Conservation (phyloP, 2,113 vertebrate genomes). For the Grammomys surdaster region DNA sequence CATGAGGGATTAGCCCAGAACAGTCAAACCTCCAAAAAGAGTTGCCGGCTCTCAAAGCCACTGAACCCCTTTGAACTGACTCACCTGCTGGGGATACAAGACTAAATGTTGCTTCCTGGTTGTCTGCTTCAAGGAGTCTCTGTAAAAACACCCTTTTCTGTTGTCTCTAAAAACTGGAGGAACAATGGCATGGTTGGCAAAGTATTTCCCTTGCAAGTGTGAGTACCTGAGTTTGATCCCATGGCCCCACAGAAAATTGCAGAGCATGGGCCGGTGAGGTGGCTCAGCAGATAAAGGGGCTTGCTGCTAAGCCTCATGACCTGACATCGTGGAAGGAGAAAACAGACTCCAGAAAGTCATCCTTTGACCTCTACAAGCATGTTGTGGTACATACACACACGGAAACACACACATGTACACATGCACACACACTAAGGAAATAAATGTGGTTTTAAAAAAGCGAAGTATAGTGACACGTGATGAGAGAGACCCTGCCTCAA, state of each 20-base stretch:
- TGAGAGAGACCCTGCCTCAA: background rate
- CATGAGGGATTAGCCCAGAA: background rate
- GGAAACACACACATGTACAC: too few relatives aligned
- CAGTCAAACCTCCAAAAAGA: background rate
- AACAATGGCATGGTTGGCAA: background rate
- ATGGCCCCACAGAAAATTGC: background rate
- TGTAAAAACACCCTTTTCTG: constrained; percentile 31
- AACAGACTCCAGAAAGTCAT: background rate
- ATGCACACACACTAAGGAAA: background rate
- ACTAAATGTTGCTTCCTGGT: background rate
- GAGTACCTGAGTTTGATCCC: background rate
- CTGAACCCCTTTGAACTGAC: background rate
- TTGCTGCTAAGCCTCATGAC: background rate
- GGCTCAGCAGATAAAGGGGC: background rate
- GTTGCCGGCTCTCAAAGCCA: background rate
- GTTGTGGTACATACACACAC: background rate
- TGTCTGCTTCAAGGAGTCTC: constrained; percentile 16
- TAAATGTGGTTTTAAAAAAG: background rate
- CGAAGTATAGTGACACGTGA: background rate
- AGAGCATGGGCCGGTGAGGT: background rate
- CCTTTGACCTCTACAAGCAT: background rate
- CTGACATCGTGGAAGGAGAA: background rate
- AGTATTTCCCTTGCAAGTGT: background rate
- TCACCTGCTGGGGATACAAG: background rate
- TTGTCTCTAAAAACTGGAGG: constrained; percentile 18